These are phyloP conservation scores for Megaustenia siamemsis DNA, from an alignment of 2,888 invertebrate genomes.

Conservation along the genomic window DNA sequence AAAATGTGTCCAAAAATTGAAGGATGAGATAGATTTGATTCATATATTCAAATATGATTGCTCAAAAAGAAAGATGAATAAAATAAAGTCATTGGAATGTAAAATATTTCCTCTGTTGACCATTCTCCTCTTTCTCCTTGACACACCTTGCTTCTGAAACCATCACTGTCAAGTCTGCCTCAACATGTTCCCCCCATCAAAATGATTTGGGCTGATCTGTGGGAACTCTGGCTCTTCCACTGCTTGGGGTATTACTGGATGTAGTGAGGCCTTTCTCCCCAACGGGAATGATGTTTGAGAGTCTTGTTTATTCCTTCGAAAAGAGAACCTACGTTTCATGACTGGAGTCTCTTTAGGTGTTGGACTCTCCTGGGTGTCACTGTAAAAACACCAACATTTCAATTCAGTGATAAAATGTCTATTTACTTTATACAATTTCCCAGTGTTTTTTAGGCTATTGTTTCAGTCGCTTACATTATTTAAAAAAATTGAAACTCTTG, in stretches of 20 bases:
- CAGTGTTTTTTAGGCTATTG: no score
- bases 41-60: no score
- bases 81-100: no score
- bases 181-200: constrained; percentile 26
- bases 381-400: constrained; percentile 29
- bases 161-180: background rate
- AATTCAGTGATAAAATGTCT: background rate
- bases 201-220: constrained; percentile 48
- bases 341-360: constrained; percentile 22
- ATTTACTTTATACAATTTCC: no score
- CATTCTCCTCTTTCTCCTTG: background rate
- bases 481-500: no score
- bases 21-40: no score
- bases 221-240: constrained; percentile 42
- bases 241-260: constrained; percentile 21
- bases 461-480: no score
- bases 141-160: background rate
- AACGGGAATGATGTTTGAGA: background rate
- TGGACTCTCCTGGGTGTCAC: constrained; percentile 22
- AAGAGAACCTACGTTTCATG: constrained; percentile 50
- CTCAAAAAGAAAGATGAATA: no score
- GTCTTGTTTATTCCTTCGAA: constrained; percentile 9
- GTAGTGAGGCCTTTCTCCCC: constrained; percentile 2
- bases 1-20: no score
- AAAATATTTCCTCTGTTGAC: background rate